Percentiles rank a stretch among this genome's conserved stretches.
phyloP scores from a whole-genome alignment of 2,113 vertebrate genomes.

The Hippocampus comes region DNA sequence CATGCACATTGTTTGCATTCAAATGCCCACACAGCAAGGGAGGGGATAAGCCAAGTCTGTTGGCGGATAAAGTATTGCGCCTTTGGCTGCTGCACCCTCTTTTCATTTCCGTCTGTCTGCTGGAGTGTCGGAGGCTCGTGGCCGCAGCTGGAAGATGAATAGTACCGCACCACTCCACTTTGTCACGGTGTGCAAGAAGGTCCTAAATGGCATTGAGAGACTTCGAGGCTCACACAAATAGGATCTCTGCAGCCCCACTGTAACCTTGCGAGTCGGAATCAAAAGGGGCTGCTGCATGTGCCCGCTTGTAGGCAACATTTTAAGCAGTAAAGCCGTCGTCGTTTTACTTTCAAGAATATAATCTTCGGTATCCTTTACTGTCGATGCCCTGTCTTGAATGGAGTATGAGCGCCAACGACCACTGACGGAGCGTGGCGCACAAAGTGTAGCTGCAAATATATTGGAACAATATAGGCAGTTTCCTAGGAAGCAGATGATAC shows the following conservation, averaged over 20 bases:
- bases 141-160: conserved; percentile 71
- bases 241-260: conserved; percentile 43
- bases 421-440: neutral
- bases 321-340: neutral
- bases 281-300: conserved; percentile 25
- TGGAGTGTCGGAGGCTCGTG: conserved; percentile 59
- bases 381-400: neutral
- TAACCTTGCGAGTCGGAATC: conserved; percentile 47
- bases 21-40: conserved; percentile 64
- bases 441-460: neutral
- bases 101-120: conserved; percentile 66
- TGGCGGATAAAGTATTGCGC: conserved; percentile 54
- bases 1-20: conserved; percentile 68
- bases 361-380: neutral
- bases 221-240: conserved; percentile 50
- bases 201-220: conserved; percentile 66
- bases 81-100: conserved; percentile 55
- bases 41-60: conserved; percentile 64
- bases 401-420: neutral
- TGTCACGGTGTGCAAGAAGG: conserved; percentile 67
- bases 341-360: neutral
- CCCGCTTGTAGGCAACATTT: conserved; percentile 13
- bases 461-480: too few relatives aligned
- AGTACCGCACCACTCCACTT: conserved; percentile 62
- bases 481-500: neutral